These are phyloP conservation scores for Camponotus pennsylvanicus DNA, from an alignment of 1,140 invertebrate genomes.

Conservation along the genomic window DNA sequence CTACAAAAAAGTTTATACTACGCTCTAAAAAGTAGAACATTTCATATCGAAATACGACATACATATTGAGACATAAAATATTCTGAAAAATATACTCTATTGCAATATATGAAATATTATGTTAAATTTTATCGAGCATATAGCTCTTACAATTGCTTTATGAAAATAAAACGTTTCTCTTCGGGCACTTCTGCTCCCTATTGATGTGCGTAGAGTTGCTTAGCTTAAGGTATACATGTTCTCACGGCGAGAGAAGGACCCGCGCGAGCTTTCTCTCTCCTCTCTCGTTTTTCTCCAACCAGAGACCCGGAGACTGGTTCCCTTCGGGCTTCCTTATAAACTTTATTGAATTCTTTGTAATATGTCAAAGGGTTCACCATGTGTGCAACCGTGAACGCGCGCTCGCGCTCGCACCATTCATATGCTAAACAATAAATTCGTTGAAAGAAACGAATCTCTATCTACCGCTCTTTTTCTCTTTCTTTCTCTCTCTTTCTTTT, in stretches of 20 bases:
- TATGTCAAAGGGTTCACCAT: slow-evolving; percentile 81
- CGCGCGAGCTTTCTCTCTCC: not conserved
- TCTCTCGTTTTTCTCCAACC: slow-evolving; percentile 22
- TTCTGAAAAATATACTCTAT: not conserved
- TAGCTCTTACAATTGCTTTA: not conserved
- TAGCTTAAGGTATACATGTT: slow-evolving; percentile 64
- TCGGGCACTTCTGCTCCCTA: not conserved
- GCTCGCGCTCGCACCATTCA: slow-evolving; percentile 78
- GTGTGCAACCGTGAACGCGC: slow-evolving; percentile 60
- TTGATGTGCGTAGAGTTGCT: slow-evolving; percentile 18
- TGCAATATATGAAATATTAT: not conserved
- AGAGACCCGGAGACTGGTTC: slow-evolving; percentile 64
- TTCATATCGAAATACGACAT: not conserved
- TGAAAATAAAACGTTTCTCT: slow-evolving; percentile 36
- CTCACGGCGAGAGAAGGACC: slow-evolving; percentile 60
- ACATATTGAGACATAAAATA: not conserved
- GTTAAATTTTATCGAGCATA: slow-evolving; percentile 16
- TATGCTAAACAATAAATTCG: slow-evolving; percentile 84
- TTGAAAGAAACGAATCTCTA: slow-evolving; percentile 84
- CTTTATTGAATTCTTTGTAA: slow-evolving; percentile 85
- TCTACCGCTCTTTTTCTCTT: slow-evolving; percentile 66
- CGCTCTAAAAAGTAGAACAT: not conserved
- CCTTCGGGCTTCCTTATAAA: slow-evolving; percentile 83
- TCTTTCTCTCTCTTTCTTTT: not conserved
- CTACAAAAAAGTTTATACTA: not conserved